Evolutionary conservation across 2,113 vertebrate genomes (phyloP).

Genomic region (Otolemur garnettii): DNA sequence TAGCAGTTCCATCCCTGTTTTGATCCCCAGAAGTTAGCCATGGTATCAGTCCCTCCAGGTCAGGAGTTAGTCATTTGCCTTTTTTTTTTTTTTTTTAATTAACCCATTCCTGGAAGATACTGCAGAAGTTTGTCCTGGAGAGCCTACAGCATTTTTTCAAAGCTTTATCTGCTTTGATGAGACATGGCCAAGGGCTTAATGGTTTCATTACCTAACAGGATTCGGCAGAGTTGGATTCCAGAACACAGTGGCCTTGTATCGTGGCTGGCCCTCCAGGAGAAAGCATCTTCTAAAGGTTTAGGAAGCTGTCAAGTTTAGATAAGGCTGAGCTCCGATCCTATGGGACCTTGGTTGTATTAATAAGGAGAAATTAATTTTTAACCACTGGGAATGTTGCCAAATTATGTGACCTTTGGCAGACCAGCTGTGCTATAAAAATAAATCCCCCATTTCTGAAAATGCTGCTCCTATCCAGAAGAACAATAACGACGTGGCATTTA

Average conservation of each 20-base stretch:
- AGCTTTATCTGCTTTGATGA: not conserved
- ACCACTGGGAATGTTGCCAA: slow-evolving; percentile 91
- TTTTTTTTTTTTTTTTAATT: not conserved
- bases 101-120: slow-evolving; percentile 49
- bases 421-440: slow-evolving; percentile 91
- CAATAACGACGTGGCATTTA: slow-evolving; percentile 83
- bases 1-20: not conserved
- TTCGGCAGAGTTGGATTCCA: slow-evolving; percentile 70
- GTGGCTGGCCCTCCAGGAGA: slow-evolving; percentile 83
- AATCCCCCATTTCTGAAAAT: slow-evolving; percentile 88
- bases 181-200: not conserved
- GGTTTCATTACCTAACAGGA: slow-evolving; percentile 73
- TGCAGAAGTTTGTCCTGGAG: not conserved
- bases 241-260: slow-evolving; percentile 85
- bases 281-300: slow-evolving; percentile 88
- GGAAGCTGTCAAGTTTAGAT: slow-evolving; percentile 92
- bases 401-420: slow-evolving; percentile 91
- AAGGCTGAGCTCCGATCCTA: slow-evolving; percentile 90
- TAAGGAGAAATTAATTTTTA: slow-evolving; percentile 94
- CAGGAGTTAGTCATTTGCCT: not conserved
- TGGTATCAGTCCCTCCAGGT: slow-evolving; percentile 1
- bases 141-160: not conserved
- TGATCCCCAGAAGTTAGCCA: slow-evolving; percentile 33
- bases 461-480: slow-evolving; percentile 80
- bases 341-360: slow-evolving; percentile 91